phyloP scores from a whole-genome alignment of 2,888 invertebrate species.

The Charanyca ferruginea region DNA sequence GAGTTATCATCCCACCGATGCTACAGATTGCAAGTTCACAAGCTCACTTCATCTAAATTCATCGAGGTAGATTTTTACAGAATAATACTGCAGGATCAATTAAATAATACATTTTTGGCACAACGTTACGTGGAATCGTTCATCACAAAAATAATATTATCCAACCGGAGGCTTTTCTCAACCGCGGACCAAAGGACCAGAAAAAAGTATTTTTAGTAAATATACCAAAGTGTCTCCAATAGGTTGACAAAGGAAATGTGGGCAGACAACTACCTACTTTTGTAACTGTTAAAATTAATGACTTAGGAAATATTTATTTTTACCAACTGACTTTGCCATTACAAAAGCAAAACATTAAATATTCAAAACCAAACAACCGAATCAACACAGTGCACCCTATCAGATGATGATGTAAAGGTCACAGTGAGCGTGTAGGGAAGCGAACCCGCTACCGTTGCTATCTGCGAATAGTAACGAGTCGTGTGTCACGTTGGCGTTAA shows the following conservation, averaged over 20 bases:
- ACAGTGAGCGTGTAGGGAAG: conserved; percentile 62
- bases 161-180: too few species aligned
- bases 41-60: too few species aligned
- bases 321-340: background rate
- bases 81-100: too few species aligned
- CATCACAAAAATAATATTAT: too few species aligned
- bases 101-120: too few species aligned
- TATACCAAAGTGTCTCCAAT: background rate
- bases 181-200: too few species aligned
- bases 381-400: conserved; percentile 57
- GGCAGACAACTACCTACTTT: too few species aligned
- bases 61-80: too few species aligned
- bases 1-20: too few species aligned
- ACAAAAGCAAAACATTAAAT: conserved; percentile 4
- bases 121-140: too few species aligned
- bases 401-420: conserved; percentile 71
- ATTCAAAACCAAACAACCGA: conserved; percentile 24
- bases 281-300: background rate
- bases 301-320: background rate
- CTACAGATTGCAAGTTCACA: too few species aligned
- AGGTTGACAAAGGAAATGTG: too few species aligned
- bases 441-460: conserved; percentile 66
- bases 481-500: conserved; percentile 67
- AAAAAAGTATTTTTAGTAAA: background rate
- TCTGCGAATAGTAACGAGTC: conserved; percentile 67